Conservation (phyloP, 1,140 invertebrate species). For the Coptotermes formosanus region DNA sequence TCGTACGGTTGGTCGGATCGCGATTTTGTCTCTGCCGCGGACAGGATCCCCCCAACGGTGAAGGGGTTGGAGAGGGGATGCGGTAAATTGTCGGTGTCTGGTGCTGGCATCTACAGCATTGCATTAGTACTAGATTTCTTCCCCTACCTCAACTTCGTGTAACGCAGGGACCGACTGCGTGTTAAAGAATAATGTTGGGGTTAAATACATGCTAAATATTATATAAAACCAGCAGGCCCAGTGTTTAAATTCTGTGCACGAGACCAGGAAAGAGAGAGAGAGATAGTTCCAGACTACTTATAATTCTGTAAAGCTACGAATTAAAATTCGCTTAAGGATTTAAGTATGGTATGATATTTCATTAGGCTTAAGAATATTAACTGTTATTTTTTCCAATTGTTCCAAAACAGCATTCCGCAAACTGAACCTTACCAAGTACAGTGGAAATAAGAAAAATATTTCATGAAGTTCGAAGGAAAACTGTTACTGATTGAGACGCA, state of each 20-base stretch:
- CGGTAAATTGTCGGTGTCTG: slow-evolving; percentile 26
- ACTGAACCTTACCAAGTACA: too few relatives aligned
- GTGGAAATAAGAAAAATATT: too few relatives aligned
- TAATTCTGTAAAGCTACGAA: neutral
- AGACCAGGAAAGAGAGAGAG: neutral
- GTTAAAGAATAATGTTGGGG: neutral
- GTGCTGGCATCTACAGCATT: slow-evolving; percentile 21
- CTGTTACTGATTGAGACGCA: too few relatives aligned
- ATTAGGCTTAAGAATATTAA: too few relatives aligned
- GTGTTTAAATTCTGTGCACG: neutral
- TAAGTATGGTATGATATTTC: too few relatives aligned
- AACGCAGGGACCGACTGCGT: neutral
- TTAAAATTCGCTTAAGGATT: too few relatives aligned
- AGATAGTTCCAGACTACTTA: neutral
- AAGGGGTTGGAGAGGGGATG: neutral
- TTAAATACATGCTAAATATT: neutral
- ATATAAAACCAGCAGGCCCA: neutral
- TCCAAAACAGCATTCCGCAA: too few relatives aligned
- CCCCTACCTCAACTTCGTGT: neutral
- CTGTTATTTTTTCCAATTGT: too few relatives aligned
- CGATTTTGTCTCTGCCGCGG: slow-evolving; percentile 9
- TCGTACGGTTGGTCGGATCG: neutral
- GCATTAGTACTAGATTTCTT: neutral
- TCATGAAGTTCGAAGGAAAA: too few relatives aligned
- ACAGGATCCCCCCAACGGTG: neutral